Conservation (phyloP, 2,888 invertebrate species). For the Acanthosepion pharaonis region DNA sequence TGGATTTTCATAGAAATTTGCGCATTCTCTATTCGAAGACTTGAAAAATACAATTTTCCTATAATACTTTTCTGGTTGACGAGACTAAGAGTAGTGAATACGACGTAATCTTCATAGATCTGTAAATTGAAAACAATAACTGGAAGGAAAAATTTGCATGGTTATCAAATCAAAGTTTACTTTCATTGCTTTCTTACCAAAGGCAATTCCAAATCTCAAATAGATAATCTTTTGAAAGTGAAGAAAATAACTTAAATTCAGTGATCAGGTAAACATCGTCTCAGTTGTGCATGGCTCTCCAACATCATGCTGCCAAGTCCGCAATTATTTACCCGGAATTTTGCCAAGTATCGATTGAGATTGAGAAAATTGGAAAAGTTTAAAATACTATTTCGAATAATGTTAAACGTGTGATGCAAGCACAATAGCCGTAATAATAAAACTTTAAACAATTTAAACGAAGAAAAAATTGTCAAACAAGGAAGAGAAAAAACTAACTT, state of each 20-base stretch:
- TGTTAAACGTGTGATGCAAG: background rate
- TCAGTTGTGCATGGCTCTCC: background rate
- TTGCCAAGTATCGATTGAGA: background rate
- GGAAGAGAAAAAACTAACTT: background rate
- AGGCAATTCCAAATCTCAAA: background rate
- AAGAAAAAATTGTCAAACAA: background rate
- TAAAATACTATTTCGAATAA: background rate
- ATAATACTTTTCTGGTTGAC: too few species aligned
- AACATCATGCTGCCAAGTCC: background rate
- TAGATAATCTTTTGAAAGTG: background rate
- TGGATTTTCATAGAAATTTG: too few species aligned
- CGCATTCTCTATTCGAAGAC: too few species aligned
- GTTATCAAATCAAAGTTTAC: too few species aligned
- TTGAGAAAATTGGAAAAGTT: background rate
- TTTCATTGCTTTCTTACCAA: too few species aligned
- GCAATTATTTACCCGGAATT: background rate
- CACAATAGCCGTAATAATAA: background rate
- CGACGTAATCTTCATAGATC: background rate
- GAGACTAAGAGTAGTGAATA: too few species aligned
- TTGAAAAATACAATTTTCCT: too few species aligned
- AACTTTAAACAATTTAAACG: background rate
- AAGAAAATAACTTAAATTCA: background rate
- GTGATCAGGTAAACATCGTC: background rate
- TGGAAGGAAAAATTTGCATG: too few species aligned
- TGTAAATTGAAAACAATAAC: background rate